These are phyloP conservation scores for Drosophila meridiana DNA, from an alignment of 2,888 invertebrate species.

Conservation along the genomic window DNA sequence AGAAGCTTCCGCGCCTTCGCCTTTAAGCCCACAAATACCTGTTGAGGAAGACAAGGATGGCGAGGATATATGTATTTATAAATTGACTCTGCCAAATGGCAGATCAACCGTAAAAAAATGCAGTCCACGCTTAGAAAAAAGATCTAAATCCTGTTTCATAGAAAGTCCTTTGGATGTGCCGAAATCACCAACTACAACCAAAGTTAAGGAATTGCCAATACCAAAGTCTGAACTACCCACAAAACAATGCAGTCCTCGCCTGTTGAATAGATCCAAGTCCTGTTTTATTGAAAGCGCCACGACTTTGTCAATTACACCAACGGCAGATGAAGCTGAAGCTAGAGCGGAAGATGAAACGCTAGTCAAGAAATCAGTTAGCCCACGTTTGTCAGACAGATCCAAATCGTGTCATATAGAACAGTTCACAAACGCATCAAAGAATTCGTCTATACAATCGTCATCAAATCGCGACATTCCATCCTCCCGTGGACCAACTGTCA, in stretches of 20 bases:
- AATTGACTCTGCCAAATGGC: background rate
- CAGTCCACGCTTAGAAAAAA: constrained; percentile 14
- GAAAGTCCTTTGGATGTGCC: background rate
- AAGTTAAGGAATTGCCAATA: background rate
- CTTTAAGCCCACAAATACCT: background rate
- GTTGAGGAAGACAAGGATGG: background rate
- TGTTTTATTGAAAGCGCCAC: constrained; percentile 1
- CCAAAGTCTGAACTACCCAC: background rate
- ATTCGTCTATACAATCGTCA: background rate
- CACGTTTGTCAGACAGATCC: background rate
- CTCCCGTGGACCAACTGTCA: constrained; percentile 63
- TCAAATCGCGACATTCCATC: background rate
- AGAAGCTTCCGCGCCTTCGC: background rate
- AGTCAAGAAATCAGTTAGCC: background rate
- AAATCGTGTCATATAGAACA: no score
- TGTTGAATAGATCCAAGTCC: constrained; percentile 35
- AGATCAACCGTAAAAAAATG: background rate
- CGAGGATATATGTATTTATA: background rate
- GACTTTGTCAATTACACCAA: background rate
- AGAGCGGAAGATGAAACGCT: background rate
- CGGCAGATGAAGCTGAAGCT: background rate
- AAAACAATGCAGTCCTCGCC: constrained; percentile 9
- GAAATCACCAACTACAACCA: background rate
- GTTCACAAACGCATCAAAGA: background rate
- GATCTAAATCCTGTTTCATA: constrained; percentile 7